Evolutionary conservation across 2,113 vertebrate genomes (phyloP).

Genomic region (Siniperca knerii): DNA sequence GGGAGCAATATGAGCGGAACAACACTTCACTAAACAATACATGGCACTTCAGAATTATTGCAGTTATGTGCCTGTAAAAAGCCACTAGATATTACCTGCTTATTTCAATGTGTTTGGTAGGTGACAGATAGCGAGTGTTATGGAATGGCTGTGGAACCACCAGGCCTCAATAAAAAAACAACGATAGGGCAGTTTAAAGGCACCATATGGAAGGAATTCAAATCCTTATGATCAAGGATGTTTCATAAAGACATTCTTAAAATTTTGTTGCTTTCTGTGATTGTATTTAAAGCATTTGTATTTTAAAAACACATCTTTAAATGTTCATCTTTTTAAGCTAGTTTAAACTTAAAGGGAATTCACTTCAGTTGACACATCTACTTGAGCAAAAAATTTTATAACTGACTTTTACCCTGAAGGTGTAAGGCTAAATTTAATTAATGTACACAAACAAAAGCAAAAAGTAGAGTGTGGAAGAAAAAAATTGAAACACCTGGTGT

Average conservation of each 20-base stretch:
- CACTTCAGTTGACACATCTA: background rate
- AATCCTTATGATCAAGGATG: slow-evolving; percentile 1
- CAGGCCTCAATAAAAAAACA: background rate
- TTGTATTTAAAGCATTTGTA: background rate
- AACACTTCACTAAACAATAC: slow-evolving; percentile 65
- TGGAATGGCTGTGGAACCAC: background rate
- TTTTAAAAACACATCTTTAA: background rate
- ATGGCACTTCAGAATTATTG: slow-evolving; percentile 56
- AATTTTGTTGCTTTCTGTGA: background rate
- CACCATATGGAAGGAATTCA: background rate
- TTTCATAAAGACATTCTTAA: slow-evolving; percentile 10
- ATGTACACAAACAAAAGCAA: background rate
- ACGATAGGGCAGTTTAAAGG: background rate
- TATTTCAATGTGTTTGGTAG: slow-evolving; percentile 30
- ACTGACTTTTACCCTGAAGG: background rate
- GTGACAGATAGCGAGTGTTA: slow-evolving; percentile 30
- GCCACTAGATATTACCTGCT: slow-evolving; percentile 62
- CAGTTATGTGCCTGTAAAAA: slow-evolving; percentile 61
- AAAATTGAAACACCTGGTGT: background rate
- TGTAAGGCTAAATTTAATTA: background rate
- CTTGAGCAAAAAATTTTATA: background rate
- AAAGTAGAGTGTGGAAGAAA: background rate
- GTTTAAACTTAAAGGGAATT: background rate
- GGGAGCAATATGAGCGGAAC: slow-evolving; percentile 61
- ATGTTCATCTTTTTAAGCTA: background rate